Base-by-base conservation (phyloP, 2,888 invertebrate species). In the Selenia dentaria region DNA sequence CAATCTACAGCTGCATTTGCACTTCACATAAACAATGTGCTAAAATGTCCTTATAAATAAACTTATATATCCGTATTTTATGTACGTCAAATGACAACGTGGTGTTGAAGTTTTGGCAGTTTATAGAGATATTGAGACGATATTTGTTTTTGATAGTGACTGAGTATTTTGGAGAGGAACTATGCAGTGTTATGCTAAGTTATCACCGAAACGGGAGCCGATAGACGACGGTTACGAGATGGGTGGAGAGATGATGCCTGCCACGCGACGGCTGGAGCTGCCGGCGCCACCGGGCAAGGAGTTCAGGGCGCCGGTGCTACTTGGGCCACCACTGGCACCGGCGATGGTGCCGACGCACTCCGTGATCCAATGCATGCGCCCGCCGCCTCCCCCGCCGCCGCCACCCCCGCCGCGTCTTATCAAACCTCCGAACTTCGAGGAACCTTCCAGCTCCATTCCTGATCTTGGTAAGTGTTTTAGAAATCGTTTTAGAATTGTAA, bases 381-480 rank as follows among this genome's bases (percentile, higher is more conserved):
- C 92, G 6, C 91, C 80, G 10, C 87, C 89, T 0, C 85, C 83
- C 29, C 92, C 92, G 29, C 92, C 92, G 10, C 93, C 93, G 27
- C 89, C 91, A 8, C 91, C 83, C 5, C 82, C 85, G 2, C 79
- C 71, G 6, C 92, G 92, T 31, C 90, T 90, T 64, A 83, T 86
- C 75, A 89, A 87, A 62, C 88, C 85, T 22, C 91, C 92, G 34
- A 80, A 88, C 61, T 92, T 94, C 78, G 96, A 96, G 86, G 96
- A 96, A 80, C 96, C 96, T 6, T 95, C 96, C 61, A 96, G 96
- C 89, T 96, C 96, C 65, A 96, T 96, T 81, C 96, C 96, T 58
- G 96, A 96, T 92, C 92, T 96, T 91, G 96, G 96, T 96, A 78
- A 95, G 95, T 92, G 42, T 6, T 12, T 25, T 14, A 12, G 9